Percentiles rank a stretch among this genome's conserved stretches.
Evolutionary conservation across 2,797 vertebrate species (phyloP).

Genomic region (Darevskia nairensis): DNA sequence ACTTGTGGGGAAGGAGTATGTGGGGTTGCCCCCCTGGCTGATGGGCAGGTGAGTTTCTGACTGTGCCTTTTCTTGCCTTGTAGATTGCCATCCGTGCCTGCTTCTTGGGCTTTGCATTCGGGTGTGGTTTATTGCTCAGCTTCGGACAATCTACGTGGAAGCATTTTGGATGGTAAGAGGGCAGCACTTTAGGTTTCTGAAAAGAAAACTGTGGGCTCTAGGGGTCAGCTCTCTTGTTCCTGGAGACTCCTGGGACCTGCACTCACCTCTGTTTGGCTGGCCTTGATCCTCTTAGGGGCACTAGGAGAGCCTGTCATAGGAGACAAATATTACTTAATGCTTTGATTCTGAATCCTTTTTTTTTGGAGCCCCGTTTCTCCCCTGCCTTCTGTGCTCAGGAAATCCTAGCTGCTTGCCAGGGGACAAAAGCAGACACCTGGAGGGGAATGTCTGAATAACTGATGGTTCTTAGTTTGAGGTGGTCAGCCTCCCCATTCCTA

Average conservation of each 20-base stretch:
- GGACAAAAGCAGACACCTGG: not conserved
- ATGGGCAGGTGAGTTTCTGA: not conserved
- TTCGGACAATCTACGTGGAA: slow-evolving; percentile 90
- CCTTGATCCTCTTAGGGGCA: not conserved
- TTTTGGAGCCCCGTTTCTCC: not conserved
- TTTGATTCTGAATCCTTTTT: not conserved
- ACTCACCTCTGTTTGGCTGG: not conserved
- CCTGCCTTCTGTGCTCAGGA: not conserved
- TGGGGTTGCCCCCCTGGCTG: not conserved
- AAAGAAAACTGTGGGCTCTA: not conserved
- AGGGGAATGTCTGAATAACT: not conserved
- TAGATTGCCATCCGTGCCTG: slow-evolving; percentile 94
- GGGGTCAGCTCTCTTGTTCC: not conserved
- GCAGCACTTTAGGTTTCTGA: not conserved
- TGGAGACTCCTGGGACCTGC: not conserved
- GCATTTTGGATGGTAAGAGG: slow-evolving; percentile 94
- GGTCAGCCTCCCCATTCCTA: not conserved
- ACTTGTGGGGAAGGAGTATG: not conserved
- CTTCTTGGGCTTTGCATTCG: slow-evolving; percentile 93
- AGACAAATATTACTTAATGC: not conserved
- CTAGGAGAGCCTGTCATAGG: too few relatives aligned
- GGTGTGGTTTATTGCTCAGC: slow-evolving; percentile 91
- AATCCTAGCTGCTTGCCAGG: not conserved
- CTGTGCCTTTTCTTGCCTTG: slow-evolving; percentile 20
- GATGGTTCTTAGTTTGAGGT: not conserved